Evolutionary conservation across 1,140 invertebrate species (phyloP).

Genomic region (Zaprionus lachaisei): DNA sequence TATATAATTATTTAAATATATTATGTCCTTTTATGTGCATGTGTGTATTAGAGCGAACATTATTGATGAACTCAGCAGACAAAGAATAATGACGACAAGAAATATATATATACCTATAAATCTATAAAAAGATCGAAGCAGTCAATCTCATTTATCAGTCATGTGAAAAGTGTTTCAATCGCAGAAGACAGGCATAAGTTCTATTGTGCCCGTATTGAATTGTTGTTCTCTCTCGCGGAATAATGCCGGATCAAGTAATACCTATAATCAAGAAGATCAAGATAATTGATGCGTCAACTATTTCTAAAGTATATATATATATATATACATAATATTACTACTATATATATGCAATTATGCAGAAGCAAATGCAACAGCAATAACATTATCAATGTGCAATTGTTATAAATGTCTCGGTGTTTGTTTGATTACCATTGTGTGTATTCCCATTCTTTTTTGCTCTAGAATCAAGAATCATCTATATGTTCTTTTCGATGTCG

Average conservation of each 20-base stretch:
- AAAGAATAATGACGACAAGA: constrained; percentile 1
- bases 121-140: background rate
- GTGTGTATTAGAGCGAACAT: background rate
- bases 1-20: constrained; percentile 8
- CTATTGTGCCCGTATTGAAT: constrained; percentile 39
- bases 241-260: constrained; percentile 23
- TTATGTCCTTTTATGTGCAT: background rate
- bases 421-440: constrained; percentile 25
- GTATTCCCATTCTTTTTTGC: constrained; percentile 17
- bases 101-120: background rate
- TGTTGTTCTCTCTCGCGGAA: constrained; percentile 6
- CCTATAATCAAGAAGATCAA: constrained; percentile 26
- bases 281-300: constrained; percentile 30
- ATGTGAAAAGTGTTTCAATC: constrained; percentile 19
- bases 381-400: constrained; percentile 55
- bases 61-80: background rate
- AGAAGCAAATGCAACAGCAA: constrained; percentile 43
- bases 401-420: constrained; percentile 49
- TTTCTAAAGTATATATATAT: constrained; percentile 34
- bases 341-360: constrained; percentile 50
- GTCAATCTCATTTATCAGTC: constrained; percentile 9
- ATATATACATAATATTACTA: constrained; percentile 36
- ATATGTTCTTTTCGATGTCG: constrained; percentile 39
- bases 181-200: constrained; percentile 36
- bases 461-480: constrained; percentile 28